Conservation (phyloP, 1,140 invertebrate genomes). For the Helicoverpa zea region DNA sequence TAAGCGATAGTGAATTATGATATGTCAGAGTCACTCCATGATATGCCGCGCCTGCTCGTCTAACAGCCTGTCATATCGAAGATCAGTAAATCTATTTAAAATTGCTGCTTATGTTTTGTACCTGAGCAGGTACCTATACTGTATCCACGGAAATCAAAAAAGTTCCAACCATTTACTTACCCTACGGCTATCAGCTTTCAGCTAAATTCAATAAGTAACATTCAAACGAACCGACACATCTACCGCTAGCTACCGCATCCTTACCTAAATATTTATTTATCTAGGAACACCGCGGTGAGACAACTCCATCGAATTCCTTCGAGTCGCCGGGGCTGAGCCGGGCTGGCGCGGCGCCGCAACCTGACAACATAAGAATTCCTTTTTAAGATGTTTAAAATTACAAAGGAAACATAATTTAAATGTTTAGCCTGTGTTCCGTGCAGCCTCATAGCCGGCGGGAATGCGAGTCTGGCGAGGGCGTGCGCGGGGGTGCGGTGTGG, state of each 20-base stretch:
- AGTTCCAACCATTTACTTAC: too few species aligned
- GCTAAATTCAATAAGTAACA: too few species aligned
- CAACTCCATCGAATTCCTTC: constrained; percentile 27
- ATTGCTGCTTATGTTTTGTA: too few species aligned
- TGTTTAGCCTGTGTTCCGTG: constrained; percentile 42
- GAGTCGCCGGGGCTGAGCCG: background rate
- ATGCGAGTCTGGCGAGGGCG: background rate
- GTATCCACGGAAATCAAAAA: too few species aligned
- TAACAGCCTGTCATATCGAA: background rate
- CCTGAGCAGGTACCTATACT: too few species aligned
- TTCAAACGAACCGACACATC: too few species aligned
- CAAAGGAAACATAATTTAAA: constrained; percentile 46
- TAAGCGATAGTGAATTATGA: background rate
- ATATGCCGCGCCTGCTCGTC: too few species aligned
- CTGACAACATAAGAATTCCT: constrained; percentile 30
- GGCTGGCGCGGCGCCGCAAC: background rate
- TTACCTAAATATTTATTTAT: background rate
- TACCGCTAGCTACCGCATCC: background rate
- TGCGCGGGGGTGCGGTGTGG: background rate
- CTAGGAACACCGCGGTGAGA: background rate
- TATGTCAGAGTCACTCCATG: background rate
- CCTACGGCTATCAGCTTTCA: too few species aligned
- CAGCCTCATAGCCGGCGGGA: constrained; percentile 27
- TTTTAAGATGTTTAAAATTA: constrained; percentile 47
- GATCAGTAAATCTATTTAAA: too few species aligned